Percentiles rank a stretch among this genome's conserved stretches.
Evolutionary conservation across 2,888 invertebrate species (phyloP).

Genomic region (Drosophila borealis): DNA sequence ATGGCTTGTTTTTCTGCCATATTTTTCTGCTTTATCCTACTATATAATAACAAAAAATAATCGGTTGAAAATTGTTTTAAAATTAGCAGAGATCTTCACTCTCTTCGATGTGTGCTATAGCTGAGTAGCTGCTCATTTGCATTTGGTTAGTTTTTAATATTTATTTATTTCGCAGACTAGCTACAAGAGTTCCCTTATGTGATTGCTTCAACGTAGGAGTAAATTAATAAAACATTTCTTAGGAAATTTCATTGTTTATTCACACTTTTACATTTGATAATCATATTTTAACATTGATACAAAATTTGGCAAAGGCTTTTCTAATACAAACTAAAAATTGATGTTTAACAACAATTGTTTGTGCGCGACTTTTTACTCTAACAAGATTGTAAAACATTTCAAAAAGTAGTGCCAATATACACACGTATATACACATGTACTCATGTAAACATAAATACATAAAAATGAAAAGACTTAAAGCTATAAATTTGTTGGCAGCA

Average conservation of each 20-base stretch:
- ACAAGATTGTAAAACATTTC: conserved; percentile 42
- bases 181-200: no score
- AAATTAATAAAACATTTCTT: conserved; percentile 41
- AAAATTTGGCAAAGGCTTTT: conserved; percentile 51
- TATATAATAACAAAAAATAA: no score
- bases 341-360: conserved; percentile 31
- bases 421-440: conserved; percentile 32
- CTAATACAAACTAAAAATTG: conserved; percentile 17
- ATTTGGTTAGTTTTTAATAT: no score
- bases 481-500: conserved; percentile 23
- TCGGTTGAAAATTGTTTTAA: no score
- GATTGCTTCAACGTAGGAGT: background rate
- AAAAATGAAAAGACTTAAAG: conserved; percentile 34
- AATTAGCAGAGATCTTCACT: no score
- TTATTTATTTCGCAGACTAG: no score
- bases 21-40: no score
- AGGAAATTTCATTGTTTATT: conserved; percentile 34
- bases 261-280: conserved; percentile 29
- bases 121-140: no score
- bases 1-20: no score
- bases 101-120: no score
- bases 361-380: conserved; percentile 28
- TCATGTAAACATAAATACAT: conserved; percentile 35
- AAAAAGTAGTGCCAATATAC: conserved; percentile 47
- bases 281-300: conserved; percentile 34